Conservation (phyloP, 1,140 invertebrate species). For the Heliconius hermathena region DNA sequence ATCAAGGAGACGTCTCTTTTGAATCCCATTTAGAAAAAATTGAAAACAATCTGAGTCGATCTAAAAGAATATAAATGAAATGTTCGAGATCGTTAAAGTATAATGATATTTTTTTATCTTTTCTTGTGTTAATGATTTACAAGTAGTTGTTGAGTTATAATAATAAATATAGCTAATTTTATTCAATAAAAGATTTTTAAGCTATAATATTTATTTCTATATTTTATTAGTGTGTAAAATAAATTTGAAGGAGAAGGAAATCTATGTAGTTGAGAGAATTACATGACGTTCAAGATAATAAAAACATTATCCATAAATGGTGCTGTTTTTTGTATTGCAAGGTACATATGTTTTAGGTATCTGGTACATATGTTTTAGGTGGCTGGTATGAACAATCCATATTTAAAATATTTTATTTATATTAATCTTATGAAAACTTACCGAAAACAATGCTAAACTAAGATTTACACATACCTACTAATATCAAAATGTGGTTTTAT, state of each 20-base stretch:
- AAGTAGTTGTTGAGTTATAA: background rate
- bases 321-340: no score
- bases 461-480: background rate
- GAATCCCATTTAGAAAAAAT: conserved; percentile 53
- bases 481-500: background rate
- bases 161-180: background rate
- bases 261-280: background rate
- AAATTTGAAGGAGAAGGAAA: no score
- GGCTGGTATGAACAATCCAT: no score
- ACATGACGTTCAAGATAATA: no score
- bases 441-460: background rate
- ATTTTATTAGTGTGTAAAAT: background rate
- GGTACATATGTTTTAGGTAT: no score
- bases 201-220: background rate
- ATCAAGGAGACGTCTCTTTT: conserved; percentile 60
- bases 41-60: conserved; percentile 59
- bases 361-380: no score
- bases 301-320: no score
- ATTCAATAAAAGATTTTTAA: conserved; percentile 1
- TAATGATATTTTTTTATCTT: background rate
- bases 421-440: no score
- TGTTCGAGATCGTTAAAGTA: background rate
- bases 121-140: background rate
- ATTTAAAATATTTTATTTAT: no score
- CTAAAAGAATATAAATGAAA: conserved; percentile 65